Evolutionary conservation across 2,113 vertebrate species (phyloP), one percentile per base, ranked within the genome.

Genomic region (Bothrops jararaca): DNA sequence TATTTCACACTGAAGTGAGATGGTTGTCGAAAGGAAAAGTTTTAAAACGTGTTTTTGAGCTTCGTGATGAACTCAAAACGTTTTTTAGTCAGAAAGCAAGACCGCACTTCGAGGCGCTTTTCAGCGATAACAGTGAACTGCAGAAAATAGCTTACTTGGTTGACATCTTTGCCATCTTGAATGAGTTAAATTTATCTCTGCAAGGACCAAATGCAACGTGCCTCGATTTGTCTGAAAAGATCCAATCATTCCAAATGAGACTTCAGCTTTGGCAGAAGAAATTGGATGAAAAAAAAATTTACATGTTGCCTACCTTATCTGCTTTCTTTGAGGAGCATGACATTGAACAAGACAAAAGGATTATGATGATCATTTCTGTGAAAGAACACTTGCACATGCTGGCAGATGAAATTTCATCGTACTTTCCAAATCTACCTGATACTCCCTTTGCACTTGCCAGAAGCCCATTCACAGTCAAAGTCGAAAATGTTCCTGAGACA

Each of bases 221-320:
- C 86, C 85, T 88, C 42, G 56, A 92, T 92, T 92, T 92, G 91
- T 88, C 85, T 52, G 57, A 88, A 88, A 92, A 92, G 23, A 92
- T 89, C n/a, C 42, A 42, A 74, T 89, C 56, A 89, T 92, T 89
- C 58, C 86, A 89, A 89, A 89, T 88, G 58, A 89, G 80, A 89
- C 29, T 89, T 92, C 86, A 89, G n/a, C 87, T 92, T 92, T 56
- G 92, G 29, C 53, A 54, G 22, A 92, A 89, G 53, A 89, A 89
- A 56, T 89, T 80, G 92, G 64, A 92, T 92, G 34, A 92, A 92
- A 92, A 92, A 54, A 92, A 92, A 92, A 89, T 92, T 69, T 92
- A 89, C 87, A 74, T 89, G 91, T 89, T 92, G 42, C 86, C 92
- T 92, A 92, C 88, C 48, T 92, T 92, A 92, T 85, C 92, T 92